Base-by-base conservation (phyloP, 53 echinoderm and acorn worm genomes). In the Luidia sarsii region DNA sequence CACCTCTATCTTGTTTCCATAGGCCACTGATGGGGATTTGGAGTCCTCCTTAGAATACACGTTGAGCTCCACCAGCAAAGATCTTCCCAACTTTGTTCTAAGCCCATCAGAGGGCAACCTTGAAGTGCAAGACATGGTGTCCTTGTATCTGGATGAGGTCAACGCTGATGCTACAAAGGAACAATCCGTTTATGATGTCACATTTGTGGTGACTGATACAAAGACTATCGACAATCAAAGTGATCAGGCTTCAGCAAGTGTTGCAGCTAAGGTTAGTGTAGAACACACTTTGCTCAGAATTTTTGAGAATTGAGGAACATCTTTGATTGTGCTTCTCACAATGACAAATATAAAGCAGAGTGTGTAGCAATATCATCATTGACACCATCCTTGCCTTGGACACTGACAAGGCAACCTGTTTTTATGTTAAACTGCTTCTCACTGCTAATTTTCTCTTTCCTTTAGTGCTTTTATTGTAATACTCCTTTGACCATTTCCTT, bases 1-100 rank as follows among this genome's bases (percentile, higher is more conserved):
- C n/a, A n/a, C n/a, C n/a, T n/a, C n/a, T n/a, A n/a, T n/a, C n/a
- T n/a, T n/a, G n/a, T n/a, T n/a, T 69, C 7, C 20, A 3, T 27
- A 77, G 77, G 77, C 77, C 2, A 77, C 77, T 1, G 77, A 77
- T 29, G 60, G 7, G 20, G 77, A 77, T 61, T 36, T 33, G 0
- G 18, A 15, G 3, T 60, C 61, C 4, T 11, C 15, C 30, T 20
- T 77, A 48, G 31, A 60, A 15, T 77, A 77, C 77, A 77, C 59
- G 11, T 25, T 74, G 16, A 38, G 19, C 27, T 57, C 39, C 2
- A 43, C 25, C 2, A 38, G 55, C 29, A 1, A 33, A 33, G 32
- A 18, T 0, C 22, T 32, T 9, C 77, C 77, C 27, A 30, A 46
- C 32, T 60, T 77, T 46, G 16, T n/a, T 46, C 20, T 77, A 9